Base-by-base conservation (phyloP, 2,113 vertebrate genomes). In the Sinocyclocheilus rhinocerous region DNA sequence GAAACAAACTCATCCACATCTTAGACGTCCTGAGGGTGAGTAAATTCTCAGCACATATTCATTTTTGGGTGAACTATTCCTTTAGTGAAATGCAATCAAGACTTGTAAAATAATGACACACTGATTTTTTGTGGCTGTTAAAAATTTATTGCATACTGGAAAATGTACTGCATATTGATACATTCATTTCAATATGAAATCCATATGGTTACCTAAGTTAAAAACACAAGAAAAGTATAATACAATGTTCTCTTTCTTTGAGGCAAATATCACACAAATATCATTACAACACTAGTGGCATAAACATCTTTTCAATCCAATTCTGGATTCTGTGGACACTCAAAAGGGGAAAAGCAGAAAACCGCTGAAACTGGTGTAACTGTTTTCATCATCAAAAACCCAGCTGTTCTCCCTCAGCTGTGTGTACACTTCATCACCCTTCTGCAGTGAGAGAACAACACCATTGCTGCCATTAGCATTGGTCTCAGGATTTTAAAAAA, bases 311-410 rank as follows among this genome's bases (percentile, higher is more conserved):
- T 36, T 33, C 39, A 22, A n/a, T 73, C 20, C 20, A 55, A 20
- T 52, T 24, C 6, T 50, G 16, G 15, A 77, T 55, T 77, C 6
- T 33, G 29, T 9, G 11, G 36, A 76, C 5, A 4, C 16, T 76
- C 29, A 86, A n/a, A 73, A 4, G 12, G 4, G 8, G 18, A 81
- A 86, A 42, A 81, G 33, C 65, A 86, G 77, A 57, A 81, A 69
- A 26, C 85, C 77, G 10, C 77, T 81, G 36, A 86, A 86, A 26
- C 65, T 81, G n/a, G 78, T 86, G 45, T 29, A 80, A 69, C 39
- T 81, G 10, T 0, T 22, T 0, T 20, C 50, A 9, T 86, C 77
- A 22, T 79, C 70, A 67, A n/a, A 86, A 24, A 86, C 36, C 67
- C 77, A 73, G n/a, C 52, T 57, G 1, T 81, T 48, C 1, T 45